Conservation (phyloP, 1,140 invertebrate genomes). For the Vollenhovia emeryi region DNA sequence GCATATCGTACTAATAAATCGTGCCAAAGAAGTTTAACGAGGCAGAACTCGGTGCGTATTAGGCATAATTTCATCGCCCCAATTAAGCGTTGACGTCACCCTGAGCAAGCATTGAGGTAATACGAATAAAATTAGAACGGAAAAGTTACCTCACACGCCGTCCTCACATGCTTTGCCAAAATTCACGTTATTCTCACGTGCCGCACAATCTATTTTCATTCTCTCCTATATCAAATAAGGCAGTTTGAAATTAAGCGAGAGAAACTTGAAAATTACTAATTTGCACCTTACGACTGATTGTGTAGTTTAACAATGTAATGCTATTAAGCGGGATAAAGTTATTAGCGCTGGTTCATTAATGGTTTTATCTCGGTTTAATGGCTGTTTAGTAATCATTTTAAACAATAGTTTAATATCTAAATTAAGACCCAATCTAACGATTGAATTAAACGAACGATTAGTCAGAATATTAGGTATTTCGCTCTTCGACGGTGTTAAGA, state of each 20-base stretch:
- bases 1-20: not conserved
- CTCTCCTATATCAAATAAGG: not conserved
- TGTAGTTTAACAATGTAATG: not conserved
- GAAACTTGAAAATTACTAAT: not conserved
- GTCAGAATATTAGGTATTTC: not conserved
- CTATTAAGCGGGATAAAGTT: not conserved
- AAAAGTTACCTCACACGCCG: not conserved
- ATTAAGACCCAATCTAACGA: not conserved
- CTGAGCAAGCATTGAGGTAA: conserved; percentile 22
- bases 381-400: not conserved
- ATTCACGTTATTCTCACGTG: not conserved
- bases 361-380: not conserved
- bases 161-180: conserved; percentile 20
- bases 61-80: conserved; percentile 38
- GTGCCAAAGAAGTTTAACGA: conserved; percentile 6
- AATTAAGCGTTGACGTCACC: conserved; percentile 46
- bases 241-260: not conserved
- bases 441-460: not conserved
- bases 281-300: not conserved
- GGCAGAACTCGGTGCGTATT: not conserved
- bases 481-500: not conserved
- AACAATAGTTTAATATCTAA: not conserved
- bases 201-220: not conserved
- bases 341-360: not conserved
- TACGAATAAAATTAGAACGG: conserved; percentile 38